phyloP scores from a whole-genome alignment of 2,797 vertebrate genomes.

The Aplochiton taeniatus region DNA sequence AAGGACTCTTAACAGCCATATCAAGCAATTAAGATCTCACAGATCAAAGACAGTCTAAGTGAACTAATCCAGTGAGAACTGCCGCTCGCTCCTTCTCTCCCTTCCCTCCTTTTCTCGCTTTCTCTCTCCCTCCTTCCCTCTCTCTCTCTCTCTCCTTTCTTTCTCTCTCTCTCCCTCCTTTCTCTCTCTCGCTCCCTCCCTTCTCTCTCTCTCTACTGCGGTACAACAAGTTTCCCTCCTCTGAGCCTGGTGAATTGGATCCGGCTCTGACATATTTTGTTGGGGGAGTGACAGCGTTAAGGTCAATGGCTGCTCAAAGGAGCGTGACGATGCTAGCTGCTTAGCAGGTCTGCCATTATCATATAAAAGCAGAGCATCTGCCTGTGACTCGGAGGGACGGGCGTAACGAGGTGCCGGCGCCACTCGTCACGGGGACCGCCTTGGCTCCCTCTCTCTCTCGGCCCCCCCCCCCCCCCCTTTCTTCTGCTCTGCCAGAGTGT shows the following conservation, averaged over 20 bases:
- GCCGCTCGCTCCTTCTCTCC: conserved; percentile 26
- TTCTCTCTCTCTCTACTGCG: background rate
- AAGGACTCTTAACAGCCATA: conserved; percentile 64
- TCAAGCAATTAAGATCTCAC: conserved; percentile 73
- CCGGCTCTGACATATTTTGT: conserved; percentile 19
- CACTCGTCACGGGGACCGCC: conserved; percentile 44
- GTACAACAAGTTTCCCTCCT: conserved; percentile 25
- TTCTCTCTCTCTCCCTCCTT: conserved; percentile 31
- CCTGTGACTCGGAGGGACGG: conserved; percentile 57
- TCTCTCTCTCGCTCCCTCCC: conserved; percentile 3
- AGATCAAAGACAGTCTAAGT: conserved; percentile 71
- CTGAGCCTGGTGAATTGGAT: conserved; percentile 42
- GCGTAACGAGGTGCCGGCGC: conserved; percentile 62
- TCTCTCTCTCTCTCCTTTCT: conserved; percentile 36
- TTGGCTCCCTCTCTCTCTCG: conserved; percentile 28
- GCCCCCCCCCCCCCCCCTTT: conserved; percentile 11
- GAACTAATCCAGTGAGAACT: conserved; percentile 67
- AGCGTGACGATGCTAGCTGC: conserved; percentile 56
- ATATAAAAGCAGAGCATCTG: conserved; percentile 63
- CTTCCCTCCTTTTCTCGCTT: background rate
- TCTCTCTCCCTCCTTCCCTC: background rate
- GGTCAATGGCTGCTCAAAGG: conserved; percentile 62
- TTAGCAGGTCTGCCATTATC: conserved; percentile 62
- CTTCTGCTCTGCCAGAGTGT: conserved; percentile 35
- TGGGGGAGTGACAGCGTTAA: conserved; percentile 49